These are phyloP conservation scores for Neodiprion fabricii DNA, from an alignment of 1,140 invertebrate species.

Conservation along the genomic window DNA sequence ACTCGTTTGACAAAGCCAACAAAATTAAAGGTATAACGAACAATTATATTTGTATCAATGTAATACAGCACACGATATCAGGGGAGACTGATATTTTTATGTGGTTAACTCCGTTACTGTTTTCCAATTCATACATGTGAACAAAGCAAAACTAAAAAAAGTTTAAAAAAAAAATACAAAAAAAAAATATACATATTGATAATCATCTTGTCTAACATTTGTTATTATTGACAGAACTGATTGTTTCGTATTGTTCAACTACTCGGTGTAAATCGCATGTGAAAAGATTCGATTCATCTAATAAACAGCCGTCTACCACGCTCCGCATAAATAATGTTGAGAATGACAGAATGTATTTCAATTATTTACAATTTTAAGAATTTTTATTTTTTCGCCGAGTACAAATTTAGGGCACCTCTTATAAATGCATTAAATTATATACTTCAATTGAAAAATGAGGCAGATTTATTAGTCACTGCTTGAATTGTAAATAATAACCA, in stretches of 20 bases:
- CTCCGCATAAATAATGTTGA: background rate
- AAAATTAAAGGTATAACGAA: background rate
- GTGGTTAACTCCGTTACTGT: background rate
- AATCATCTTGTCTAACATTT: background rate
- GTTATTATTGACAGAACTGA: background rate
- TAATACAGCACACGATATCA: background rate
- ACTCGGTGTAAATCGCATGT: background rate
- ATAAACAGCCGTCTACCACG: background rate
- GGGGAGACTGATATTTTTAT: background rate
- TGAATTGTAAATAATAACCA: background rate
- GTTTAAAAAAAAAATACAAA: background rate
- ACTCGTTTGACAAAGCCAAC: background rate
- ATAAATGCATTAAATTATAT: background rate
- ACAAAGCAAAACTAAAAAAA: background rate
- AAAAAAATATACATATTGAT: too few relatives aligned
- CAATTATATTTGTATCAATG: background rate
- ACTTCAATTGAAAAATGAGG: background rate
- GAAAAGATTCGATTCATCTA: background rate
- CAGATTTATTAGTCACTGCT: background rate
- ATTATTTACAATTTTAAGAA: background rate
- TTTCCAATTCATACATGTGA: conserved; percentile 6
- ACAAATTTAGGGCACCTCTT: conserved; percentile 2
- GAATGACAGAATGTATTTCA: background rate
- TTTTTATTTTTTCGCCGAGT: conserved; percentile 2
- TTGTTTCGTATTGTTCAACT: background rate